phyloP scores from a whole-genome alignment of 2,797 vertebrate species.

The Alca torda region DNA sequence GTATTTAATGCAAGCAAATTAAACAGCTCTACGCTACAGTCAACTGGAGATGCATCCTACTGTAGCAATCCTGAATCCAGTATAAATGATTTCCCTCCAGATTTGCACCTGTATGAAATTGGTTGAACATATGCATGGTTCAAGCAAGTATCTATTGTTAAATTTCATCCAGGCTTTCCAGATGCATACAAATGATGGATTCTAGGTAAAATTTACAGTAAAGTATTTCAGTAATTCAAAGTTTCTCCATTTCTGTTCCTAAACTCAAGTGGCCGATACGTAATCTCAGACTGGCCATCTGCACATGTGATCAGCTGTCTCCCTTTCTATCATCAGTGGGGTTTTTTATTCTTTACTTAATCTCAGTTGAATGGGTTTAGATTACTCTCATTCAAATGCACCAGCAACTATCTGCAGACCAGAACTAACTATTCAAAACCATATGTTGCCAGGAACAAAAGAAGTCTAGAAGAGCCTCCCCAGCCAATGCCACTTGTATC shows the following conservation, averaged over 20 bases:
- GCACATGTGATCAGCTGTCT: neutral
- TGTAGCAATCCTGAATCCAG: neutral
- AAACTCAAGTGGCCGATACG: rapidly evolving
- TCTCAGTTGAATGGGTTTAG: neutral
- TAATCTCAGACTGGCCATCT: neutral
- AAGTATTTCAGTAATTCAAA: neutral
- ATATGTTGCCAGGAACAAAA: neutral
- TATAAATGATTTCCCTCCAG: neutral
- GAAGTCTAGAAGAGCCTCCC: neutral
- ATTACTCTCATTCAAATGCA: neutral
- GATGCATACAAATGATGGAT: neutral
- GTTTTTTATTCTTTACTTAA: neutral
- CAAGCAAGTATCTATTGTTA: neutral
- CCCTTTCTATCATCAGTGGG: neutral
- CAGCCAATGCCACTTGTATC: rapidly evolving
- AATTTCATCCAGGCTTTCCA: neutral
- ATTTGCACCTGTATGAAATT: neutral
- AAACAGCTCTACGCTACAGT: neutral
- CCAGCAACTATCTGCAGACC: neutral
- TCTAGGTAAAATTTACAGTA: neutral
- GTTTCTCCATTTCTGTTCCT: neutral
- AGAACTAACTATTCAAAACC: neutral
- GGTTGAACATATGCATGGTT: neutral
- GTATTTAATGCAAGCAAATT: neutral
- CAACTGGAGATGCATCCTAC: neutral